These are phyloP conservation scores for Acleris laterana DNA, from an alignment of 2,888 invertebrate species.

Conservation along the genomic window DNA sequence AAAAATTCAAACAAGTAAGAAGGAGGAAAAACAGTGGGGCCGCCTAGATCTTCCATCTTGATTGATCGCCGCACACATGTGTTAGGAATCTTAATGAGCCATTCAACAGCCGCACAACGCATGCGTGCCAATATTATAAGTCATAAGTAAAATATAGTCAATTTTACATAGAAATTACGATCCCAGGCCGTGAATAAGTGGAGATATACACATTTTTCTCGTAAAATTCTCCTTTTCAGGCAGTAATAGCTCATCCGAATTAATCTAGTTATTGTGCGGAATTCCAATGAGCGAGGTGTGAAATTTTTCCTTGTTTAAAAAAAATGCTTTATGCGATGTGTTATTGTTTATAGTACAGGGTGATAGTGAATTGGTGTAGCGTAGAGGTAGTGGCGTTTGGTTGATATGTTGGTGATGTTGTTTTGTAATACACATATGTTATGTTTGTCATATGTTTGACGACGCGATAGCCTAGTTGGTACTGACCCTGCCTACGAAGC, in stretches of 20 bases:
- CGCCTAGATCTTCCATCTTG: constrained; percentile 40
- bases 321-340: constrained; percentile 16
- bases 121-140: constrained; percentile 1
- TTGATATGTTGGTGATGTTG: too few relatives aligned
- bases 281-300: constrained; percentile 49
- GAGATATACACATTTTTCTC: constrained; percentile 46
- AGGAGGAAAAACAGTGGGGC: neutral
- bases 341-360: constrained; percentile 25
- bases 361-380: constrained; percentile 11
- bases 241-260: constrained; percentile 40
- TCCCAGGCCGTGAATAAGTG: too few relatives aligned
- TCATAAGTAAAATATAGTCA: too few relatives aligned
- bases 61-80: constrained; percentile 50
- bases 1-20: neutral
- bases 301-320: constrained; percentile 43
- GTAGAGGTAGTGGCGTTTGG: neutral
- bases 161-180: too few relatives aligned
- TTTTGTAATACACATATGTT: too few relatives aligned
- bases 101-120: constrained; percentile 41
- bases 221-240: constrained; percentile 50
- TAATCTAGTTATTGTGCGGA: constrained; percentile 40
- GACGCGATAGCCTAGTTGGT: too few relatives aligned
- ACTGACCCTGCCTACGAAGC: too few relatives aligned
- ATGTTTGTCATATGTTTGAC: too few relatives aligned
- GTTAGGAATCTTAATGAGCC: constrained; percentile 54